phyloP scores from a whole-genome alignment of 2,113 vertebrate species.

The Desmodus rotundus region DNA sequence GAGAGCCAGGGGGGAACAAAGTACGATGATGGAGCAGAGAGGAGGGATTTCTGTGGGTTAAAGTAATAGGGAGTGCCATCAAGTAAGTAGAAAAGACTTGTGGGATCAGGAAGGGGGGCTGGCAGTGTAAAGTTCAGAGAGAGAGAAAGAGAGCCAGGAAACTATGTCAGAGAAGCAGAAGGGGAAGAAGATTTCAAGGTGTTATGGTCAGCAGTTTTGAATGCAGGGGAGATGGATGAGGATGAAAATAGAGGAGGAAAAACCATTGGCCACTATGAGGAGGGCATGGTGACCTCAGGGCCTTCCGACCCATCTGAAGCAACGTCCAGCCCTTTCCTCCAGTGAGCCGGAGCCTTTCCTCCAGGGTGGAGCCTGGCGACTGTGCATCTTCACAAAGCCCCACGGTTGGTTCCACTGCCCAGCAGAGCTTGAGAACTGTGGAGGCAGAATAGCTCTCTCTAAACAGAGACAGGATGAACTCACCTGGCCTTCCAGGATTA shows the following conservation, averaged over 20 bases:
- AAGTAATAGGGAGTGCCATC: background rate
- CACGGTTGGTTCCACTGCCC: background rate
- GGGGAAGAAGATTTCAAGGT: background rate
- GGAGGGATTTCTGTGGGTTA: constrained; percentile 16
- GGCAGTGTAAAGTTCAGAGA: background rate
- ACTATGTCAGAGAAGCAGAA: background rate
- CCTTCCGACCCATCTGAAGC: background rate
- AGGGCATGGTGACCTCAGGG: background rate
- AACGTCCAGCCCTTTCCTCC: background rate
- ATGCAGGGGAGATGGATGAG: background rate
- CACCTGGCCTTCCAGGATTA: background rate
- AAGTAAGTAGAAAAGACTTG: background rate
- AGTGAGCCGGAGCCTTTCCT: background rate
- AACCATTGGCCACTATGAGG: background rate
- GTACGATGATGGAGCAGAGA: background rate
- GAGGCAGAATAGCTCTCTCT: fast-evolving
- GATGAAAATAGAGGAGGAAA: background rate
- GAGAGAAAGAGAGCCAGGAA: background rate
- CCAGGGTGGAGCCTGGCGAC: background rate
- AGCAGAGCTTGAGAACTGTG: background rate
- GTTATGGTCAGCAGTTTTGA: background rate
- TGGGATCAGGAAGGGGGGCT: background rate
- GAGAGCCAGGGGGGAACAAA: background rate
- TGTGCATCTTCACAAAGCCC: background rate
- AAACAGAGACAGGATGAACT: background rate